A percentile compares a stretch with the other conserved stretches of the same genome.
Conservation (phyloP, 2,888 invertebrate species). For the Cosmorhoe ocellata region DNA sequence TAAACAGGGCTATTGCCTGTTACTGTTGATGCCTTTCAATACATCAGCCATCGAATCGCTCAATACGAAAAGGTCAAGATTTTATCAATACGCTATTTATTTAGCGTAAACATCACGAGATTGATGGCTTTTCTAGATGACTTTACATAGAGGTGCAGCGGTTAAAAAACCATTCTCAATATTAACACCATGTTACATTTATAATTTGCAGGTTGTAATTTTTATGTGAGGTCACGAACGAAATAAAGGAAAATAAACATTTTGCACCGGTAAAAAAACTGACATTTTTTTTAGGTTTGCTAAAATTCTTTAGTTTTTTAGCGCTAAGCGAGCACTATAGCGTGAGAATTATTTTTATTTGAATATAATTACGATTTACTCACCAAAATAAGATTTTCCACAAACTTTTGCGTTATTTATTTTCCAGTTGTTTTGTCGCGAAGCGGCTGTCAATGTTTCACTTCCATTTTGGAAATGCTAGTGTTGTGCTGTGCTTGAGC, state of each 20-base stretch:
- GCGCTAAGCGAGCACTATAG: neutral
- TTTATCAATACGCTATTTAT: too few species aligned
- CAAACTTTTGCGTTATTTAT: slow-evolving; percentile 70
- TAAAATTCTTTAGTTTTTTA: slow-evolving; percentile 3
- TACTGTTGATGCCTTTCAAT: too few species aligned
- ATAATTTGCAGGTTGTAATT: slow-evolving; percentile 38
- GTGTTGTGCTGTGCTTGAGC: slow-evolving; percentile 40
- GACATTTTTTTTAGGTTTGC: slow-evolving; percentile 48
- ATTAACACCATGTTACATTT: slow-evolving; percentile 43
- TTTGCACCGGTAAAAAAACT: slow-evolving; percentile 46
- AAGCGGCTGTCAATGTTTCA: slow-evolving; percentile 73
- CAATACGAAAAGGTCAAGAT: too few species aligned
- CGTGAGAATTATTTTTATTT: slow-evolving; percentile 3
- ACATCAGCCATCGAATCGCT: too few species aligned
- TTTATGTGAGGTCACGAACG: slow-evolving; percentile 38
- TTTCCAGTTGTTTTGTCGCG: slow-evolving; percentile 68
- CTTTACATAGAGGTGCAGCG: neutral
- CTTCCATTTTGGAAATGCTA: slow-evolving; percentile 74
- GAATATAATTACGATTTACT: slow-evolving; percentile 50
- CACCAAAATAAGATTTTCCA: slow-evolving; percentile 61
- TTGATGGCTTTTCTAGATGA: neutral
- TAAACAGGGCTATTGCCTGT: slow-evolving; percentile 4
- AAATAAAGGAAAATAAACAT: slow-evolving; percentile 40
- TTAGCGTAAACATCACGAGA: neutral
- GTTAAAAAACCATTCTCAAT: slow-evolving; percentile 40